Percentiles rank a stretch among this genome's conserved stretches.
These are phyloP conservation scores for Andrena marginata DNA, from an alignment of 2,888 invertebrate species.

Conservation along the genomic window DNA sequence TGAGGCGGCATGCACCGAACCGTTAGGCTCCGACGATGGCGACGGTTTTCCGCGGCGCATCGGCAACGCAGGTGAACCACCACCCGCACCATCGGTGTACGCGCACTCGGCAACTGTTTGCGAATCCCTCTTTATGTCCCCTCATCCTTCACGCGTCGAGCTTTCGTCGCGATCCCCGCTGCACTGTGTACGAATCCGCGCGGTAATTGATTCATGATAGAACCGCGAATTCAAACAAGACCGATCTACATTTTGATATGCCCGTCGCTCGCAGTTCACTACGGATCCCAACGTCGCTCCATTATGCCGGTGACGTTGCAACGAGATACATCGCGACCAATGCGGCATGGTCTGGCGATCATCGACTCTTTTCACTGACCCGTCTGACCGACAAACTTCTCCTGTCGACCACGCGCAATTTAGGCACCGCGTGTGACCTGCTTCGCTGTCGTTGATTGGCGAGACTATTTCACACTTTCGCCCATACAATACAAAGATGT, in stretches of 20 bases:
- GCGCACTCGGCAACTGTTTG: slow-evolving; percentile 39
- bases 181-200: slow-evolving; percentile 78
- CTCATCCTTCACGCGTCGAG: slow-evolving; percentile 71
- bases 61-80: slow-evolving; percentile 45
- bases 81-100: slow-evolving; percentile 10
- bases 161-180: slow-evolving; percentile 74
- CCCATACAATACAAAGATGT: too few species aligned
- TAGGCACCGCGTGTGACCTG: not conserved
- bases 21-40: not conserved
- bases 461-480: not conserved
- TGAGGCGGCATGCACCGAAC: slow-evolving; percentile 12
- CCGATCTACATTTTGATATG: slow-evolving; percentile 78
- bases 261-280: slow-evolving; percentile 70
- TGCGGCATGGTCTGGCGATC: slow-evolving; percentile 57
- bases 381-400: slow-evolving; percentile 26
- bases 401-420: not conserved
- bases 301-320: slow-evolving; percentile 69
- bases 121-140: slow-evolving; percentile 71
- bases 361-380: slow-evolving; percentile 65
- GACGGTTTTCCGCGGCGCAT: slow-evolving; percentile 35
- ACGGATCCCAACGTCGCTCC: slow-evolving; percentile 65
- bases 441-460: not conserved
- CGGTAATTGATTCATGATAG: slow-evolving; percentile 82
- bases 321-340: slow-evolving; percentile 67
- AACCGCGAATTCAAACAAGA: slow-evolving; percentile 80